phyloP scores from a whole-genome alignment of 2,888 invertebrate species.

The Drosophila anomelani region DNA sequence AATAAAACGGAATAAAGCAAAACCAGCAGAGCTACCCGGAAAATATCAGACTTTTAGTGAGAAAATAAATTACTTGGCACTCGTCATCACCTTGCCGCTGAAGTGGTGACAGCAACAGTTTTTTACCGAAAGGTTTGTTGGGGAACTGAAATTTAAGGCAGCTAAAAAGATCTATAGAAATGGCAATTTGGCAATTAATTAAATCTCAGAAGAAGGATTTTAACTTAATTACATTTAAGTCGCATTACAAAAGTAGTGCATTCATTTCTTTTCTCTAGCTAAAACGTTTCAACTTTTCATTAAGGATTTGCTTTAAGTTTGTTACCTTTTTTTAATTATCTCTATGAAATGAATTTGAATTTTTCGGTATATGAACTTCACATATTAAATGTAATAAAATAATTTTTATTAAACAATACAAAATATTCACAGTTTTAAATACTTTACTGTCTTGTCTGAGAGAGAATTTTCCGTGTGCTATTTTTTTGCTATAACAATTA shows the following conservation, averaged over 20 bases:
- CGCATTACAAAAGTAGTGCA: no score
- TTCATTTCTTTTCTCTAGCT: no score
- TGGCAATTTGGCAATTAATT: not conserved
- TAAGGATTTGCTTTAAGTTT: no score
- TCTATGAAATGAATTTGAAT: no score
- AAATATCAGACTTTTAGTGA: slow-evolving; percentile 36
- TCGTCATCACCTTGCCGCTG: slow-evolving; percentile 32
- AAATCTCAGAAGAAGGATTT: not conserved
- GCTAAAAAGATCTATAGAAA: not conserved
- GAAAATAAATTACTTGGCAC: slow-evolving; percentile 57
- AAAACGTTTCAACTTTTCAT: no score
- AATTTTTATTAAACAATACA: not conserved
- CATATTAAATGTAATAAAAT: not conserved
- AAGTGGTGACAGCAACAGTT: slow-evolving; percentile 13
- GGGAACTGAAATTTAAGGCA: not conserved
- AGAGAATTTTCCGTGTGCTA: not conserved
- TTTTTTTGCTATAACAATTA: not conserved
- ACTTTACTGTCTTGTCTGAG: no score
- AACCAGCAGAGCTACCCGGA: slow-evolving; percentile 8
- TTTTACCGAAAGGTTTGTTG: not conserved
- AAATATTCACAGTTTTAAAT: not conserved
- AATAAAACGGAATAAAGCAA: slow-evolving; percentile 17
- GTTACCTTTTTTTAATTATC: no score
- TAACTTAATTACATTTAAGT: not conserved
- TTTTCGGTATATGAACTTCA: no score